phyloP scores from a whole-genome alignment of 1,140 invertebrate species.

The Bombus waltoni region DNA sequence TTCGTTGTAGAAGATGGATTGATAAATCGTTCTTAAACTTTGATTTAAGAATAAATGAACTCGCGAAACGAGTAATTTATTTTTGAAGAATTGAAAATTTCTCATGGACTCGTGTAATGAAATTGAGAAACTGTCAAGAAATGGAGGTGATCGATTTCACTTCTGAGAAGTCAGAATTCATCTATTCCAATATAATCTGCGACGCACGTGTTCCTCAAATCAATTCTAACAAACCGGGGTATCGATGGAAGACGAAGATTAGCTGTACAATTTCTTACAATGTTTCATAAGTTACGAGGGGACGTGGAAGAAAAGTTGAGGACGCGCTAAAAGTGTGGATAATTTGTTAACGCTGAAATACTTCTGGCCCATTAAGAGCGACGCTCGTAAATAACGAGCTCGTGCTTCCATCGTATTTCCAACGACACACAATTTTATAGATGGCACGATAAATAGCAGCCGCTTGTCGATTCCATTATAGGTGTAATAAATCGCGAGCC shows the following conservation, averaged over 20 bases:
- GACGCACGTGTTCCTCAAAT: not conserved
- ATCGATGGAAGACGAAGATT: not conserved
- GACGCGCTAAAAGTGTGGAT: not conserved
- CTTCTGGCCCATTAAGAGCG: constrained; percentile 2
- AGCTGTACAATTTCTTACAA: not conserved
- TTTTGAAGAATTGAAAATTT: no score
- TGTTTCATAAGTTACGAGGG: not conserved
- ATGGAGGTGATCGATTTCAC: no score
- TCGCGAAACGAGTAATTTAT: no score
- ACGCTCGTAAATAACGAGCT: constrained; percentile 33
- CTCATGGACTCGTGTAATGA: no score
- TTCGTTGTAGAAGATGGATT: no score
- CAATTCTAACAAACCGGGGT: not conserved
- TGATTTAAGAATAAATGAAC: no score
- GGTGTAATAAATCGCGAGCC: constrained; percentile 4
- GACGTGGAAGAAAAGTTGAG: constrained; percentile 17
- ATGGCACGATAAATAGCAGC: constrained; percentile 42
- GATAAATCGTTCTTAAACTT: no score
- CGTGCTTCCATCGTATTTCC: not conserved
- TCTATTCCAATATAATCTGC: no score
- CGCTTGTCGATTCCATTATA: constrained; percentile 49
- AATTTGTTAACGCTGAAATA: constrained; percentile 39
- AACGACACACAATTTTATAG: constrained; percentile 45
- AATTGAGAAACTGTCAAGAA: no score
- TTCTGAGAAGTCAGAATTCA: no score